These are phyloP conservation scores for Apteryx mantelli DNA, from an alignment of 2,113 vertebrate species.

Conservation along the genomic window DNA sequence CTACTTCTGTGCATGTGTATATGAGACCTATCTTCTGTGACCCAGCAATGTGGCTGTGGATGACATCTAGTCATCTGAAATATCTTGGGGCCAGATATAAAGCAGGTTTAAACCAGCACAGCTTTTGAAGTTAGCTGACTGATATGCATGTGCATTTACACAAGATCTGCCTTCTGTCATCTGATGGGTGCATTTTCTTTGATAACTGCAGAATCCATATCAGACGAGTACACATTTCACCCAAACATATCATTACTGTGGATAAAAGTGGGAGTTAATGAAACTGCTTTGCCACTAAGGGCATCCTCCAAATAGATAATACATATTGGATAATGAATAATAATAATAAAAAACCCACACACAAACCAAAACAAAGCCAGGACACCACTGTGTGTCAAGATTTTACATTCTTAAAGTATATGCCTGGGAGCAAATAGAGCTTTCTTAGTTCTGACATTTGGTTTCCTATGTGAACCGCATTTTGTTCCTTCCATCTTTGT, in stretches of 20 bases:
- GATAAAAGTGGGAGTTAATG: neutral
- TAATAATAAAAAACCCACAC: neutral
- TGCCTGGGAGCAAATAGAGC: neutral
- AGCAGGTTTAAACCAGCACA: neutral
- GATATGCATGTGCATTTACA: neutral
- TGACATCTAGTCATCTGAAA: neutral
- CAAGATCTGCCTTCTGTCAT: neutral
- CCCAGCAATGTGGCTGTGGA: neutral
- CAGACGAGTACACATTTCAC: neutral
- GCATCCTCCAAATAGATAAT: neutral
- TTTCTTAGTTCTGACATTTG: neutral
- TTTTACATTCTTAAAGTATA: neutral
- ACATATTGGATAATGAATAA: neutral
- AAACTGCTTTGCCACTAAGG: neutral
- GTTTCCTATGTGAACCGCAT: neutral
- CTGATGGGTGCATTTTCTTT: neutral
- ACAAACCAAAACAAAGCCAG: neutral
- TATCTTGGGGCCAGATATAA: neutral
- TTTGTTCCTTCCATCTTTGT: neutral
- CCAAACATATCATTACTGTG: neutral
- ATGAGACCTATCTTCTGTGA: rapidly evolving
- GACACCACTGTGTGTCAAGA: neutral
- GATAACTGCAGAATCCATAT: neutral
- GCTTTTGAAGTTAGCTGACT: neutral
- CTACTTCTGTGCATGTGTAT: neutral